Conservation (phyloP, 2,888 invertebrate genomes). For the Aricia artaxerxes region DNA sequence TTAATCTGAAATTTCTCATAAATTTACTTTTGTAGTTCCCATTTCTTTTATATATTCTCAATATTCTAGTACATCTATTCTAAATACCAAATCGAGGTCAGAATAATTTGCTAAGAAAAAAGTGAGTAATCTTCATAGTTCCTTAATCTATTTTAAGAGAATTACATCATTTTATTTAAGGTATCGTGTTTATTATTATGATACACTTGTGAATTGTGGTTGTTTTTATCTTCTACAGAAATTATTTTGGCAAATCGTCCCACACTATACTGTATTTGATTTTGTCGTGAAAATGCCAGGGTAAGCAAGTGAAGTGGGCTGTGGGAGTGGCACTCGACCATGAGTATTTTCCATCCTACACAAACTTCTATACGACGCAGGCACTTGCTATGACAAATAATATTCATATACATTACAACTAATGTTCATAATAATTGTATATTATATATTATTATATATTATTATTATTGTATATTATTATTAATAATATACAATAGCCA, state of each 20-base stretch:
- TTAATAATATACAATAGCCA: neutral
- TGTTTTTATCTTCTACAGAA: constrained; percentile 32
- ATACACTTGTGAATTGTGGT: constrained; percentile 7
- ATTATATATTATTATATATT: too few relatives aligned
- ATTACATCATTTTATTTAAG: constrained; percentile 36
- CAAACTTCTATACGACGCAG: constrained; percentile 39
- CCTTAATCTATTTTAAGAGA: constrained; percentile 36
- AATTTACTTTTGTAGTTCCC: neutral
- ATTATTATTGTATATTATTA: too few relatives aligned
- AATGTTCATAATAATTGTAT: neutral
- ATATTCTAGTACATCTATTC: neutral
- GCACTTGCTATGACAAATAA: constrained; percentile 34
- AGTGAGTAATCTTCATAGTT: constrained; percentile 31
- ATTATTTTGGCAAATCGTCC: constrained; percentile 26
- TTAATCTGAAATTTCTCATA: neutral
- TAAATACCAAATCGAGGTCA: neutral
- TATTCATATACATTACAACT: constrained; percentile 14
- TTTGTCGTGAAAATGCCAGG: constrained; percentile 67
- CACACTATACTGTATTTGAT: constrained; percentile 32
- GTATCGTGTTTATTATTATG: constrained; percentile 1
- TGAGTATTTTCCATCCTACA: constrained; percentile 55
- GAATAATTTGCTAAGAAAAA: neutral
- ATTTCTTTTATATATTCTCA: neutral
- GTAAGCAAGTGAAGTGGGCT: constrained; percentile 73
- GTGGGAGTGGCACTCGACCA: constrained; percentile 66